phyloP scores from a whole-genome alignment of 1,140 invertebrate species.

The Metaphire vulgaris region DNA sequence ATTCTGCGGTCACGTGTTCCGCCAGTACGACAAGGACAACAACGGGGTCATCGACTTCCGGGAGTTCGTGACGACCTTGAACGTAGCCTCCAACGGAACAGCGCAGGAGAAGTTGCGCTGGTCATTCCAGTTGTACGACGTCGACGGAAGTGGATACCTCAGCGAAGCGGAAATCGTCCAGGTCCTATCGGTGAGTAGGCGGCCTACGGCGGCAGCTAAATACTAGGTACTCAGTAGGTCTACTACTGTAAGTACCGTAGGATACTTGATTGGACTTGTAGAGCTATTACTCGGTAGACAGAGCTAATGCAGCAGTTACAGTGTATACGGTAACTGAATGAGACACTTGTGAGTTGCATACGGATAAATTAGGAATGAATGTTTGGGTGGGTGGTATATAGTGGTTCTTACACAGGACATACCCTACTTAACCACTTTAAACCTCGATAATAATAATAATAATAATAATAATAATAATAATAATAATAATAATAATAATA shows the following conservation, averaged over 20 bases:
- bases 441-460: no score
- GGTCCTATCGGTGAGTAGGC: slow-evolving; percentile 50
- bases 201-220: neutral
- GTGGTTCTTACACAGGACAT: no score
- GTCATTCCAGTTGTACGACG: slow-evolving; percentile 95
- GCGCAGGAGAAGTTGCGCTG: slow-evolving; percentile 98
- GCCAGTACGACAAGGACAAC: slow-evolving; percentile 1
- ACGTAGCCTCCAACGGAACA: slow-evolving; percentile 70
- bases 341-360: neutral
- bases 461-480: no score
- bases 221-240: neutral
- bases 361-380: neutral
- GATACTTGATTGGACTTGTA: neutral
- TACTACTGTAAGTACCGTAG: neutral
- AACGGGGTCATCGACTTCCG: slow-evolving; percentile 36
- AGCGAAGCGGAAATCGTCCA: slow-evolving; percentile 75
- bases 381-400: no score
- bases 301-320: neutral
- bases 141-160: slow-evolving; percentile 96
- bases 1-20: slow-evolving; percentile 76
- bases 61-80: slow-evolving; percentile 32
- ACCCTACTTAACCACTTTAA: no score
- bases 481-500: no score
- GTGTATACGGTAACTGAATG: neutral
- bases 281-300: neutral